phyloP scores from a whole-genome alignment of 2,888 invertebrate species.

The Augiades crinisus region DNA sequence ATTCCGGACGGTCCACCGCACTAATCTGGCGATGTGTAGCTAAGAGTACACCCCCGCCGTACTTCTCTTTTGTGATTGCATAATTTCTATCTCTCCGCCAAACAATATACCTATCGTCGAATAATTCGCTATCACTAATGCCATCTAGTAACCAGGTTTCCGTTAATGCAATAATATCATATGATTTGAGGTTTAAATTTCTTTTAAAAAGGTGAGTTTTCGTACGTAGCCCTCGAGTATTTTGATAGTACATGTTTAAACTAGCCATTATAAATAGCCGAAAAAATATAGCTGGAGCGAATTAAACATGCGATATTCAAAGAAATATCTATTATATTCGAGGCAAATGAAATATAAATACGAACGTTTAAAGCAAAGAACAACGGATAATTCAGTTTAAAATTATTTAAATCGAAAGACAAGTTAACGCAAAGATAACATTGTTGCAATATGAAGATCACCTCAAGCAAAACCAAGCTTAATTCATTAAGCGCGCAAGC shows the following conservation, averaged over 20 bases:
- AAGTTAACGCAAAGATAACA: too few relatives aligned
- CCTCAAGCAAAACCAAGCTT: too few relatives aligned
- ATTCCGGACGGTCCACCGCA: background rate
- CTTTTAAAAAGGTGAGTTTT: background rate
- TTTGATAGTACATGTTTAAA: background rate
- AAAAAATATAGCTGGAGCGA: background rate
- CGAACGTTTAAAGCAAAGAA: too few relatives aligned
- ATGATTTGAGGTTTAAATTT: background rate
- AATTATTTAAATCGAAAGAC: too few relatives aligned
- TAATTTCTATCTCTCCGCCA: background rate
- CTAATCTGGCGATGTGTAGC: background rate
- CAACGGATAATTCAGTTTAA: too few relatives aligned
- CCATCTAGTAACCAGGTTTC: background rate
- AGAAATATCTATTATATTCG: too few relatives aligned
- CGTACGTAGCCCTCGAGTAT: background rate
- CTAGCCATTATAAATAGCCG: background rate
- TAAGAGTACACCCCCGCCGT: background rate
- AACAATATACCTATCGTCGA: background rate
- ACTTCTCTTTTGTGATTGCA: background rate
- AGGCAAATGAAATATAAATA: too few relatives aligned
- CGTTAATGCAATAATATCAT: background rate
- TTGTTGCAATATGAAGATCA: too few relatives aligned
- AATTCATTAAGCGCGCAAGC: too few relatives aligned
- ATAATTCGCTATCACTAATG: background rate
- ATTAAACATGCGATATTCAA: too few relatives aligned